Evolutionary conservation across 2,888 invertebrate genomes (phyloP).

Genomic region (Cheilosia urbana): DNA sequence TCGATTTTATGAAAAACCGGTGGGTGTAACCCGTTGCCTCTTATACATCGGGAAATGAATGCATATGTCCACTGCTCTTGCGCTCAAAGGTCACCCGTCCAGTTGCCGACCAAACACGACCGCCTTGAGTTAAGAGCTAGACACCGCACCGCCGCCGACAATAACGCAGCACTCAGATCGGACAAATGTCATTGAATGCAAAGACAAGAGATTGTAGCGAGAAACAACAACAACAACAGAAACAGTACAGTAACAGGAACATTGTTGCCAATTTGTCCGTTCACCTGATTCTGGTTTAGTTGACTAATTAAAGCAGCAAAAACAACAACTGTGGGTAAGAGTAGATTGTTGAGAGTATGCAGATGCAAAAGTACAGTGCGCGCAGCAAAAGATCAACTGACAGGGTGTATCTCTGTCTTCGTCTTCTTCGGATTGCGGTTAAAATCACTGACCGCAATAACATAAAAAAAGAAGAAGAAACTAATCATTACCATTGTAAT

Average conservation of each 20-base stretch:
- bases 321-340: background rate
- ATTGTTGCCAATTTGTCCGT: constrained; percentile 61
- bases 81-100: constrained; percentile 56
- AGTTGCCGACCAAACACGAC: constrained; percentile 53
- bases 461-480: constrained; percentile 17
- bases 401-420: constrained; percentile 13
- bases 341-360: constrained; percentile 17
- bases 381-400: constrained; percentile 23
- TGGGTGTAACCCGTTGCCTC: constrained; percentile 31
- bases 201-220: constrained; percentile 27
- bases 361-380: constrained; percentile 16
- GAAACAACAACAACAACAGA: background rate
- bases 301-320: constrained; percentile 54
- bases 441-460: constrained; percentile 64
- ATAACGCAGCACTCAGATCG: background rate
- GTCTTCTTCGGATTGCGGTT: constrained; percentile 37
- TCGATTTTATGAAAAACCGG: background rate
- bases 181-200: constrained; percentile 39
- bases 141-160: background rate
- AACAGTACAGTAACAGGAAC: constrained; percentile 42
- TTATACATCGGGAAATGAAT: constrained; percentile 48
- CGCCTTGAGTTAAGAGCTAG: constrained; percentile 50
- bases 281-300: constrained; percentile 39
- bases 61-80: constrained; percentile 31
- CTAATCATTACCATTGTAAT: constrained; percentile 55